Evolutionary conservation across 2,888 invertebrate species (phyloP).

Genomic region (Apodemia duryi): DNA sequence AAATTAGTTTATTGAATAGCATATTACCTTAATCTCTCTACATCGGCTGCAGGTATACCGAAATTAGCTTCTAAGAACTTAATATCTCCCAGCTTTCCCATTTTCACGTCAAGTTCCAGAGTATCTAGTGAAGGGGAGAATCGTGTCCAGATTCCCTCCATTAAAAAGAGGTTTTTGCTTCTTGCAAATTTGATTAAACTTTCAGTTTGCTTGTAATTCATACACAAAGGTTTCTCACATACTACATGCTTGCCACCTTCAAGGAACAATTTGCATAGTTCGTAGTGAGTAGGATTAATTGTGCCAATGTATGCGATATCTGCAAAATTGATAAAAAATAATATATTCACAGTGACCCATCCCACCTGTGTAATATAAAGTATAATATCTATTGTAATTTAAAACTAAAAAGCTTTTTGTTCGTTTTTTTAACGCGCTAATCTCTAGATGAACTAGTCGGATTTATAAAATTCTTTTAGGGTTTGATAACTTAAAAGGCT

Average conservation of each 20-base stretch:
- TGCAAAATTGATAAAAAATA: constrained; percentile 48
- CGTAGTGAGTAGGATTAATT: constrained; percentile 86
- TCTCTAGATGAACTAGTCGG: no score
- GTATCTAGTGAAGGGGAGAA: constrained; percentile 88
- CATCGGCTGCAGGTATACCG: constrained; percentile 77
- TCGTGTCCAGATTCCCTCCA: constrained; percentile 95
- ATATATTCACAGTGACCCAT: background rate
- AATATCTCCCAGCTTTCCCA: constrained; percentile 85
- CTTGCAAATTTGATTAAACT: constrained; percentile 84
- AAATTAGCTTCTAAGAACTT: constrained; percentile 83
- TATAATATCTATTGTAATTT: no score
- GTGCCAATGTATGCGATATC: constrained; percentile 93
- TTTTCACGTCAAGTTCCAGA: constrained; percentile 82
- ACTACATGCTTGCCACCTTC: constrained; percentile 91
- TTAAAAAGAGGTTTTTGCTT: constrained; percentile 85
- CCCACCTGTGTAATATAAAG: no score
- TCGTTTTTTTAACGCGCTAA: no score
- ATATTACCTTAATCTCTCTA: constrained; percentile 49
- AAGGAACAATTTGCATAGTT: constrained; percentile 85
- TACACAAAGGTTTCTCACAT: constrained; percentile 93
- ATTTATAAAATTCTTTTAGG: no score
- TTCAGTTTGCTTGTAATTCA: constrained; percentile 86
- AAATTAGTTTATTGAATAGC: background rate
- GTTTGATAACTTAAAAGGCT: no score
- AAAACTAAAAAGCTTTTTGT: no score